Conservation (phyloP, 2,797 vertebrate species). For the Halcyon leucocephala region DNA sequence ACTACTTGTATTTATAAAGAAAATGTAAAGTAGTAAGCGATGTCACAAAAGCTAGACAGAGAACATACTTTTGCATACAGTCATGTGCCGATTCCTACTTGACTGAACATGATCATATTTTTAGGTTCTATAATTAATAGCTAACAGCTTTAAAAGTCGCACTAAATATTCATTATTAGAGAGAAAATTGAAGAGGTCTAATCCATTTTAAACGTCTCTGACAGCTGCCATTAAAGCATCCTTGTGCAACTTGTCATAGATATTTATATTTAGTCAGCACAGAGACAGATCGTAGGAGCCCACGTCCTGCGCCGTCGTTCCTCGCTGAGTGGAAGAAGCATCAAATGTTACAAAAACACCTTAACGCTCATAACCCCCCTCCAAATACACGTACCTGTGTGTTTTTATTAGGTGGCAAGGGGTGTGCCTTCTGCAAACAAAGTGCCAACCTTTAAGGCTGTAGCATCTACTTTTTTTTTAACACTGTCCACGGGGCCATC, state of each 20-base stretch:
- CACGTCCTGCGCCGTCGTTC: not conserved
- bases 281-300: slow-evolving; percentile 19
- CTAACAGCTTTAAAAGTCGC: slow-evolving; percentile 42
- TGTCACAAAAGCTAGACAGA: not conserved
- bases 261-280: slow-evolving; percentile 60
- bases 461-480: accelerated
- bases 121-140: slow-evolving; percentile 64
- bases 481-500: not conserved
- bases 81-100: not conserved
- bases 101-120: not conserved
- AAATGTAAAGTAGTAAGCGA: not conserved
- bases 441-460: not conserved
- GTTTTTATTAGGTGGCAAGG: accelerated
- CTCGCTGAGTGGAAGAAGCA: not conserved
- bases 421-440: not conserved
- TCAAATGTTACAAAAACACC: not conserved
- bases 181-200: slow-evolving; percentile 23
- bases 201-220: slow-evolving; percentile 58
- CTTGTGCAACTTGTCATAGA: slow-evolving; percentile 48
- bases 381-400: not conserved
- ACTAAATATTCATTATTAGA: slow-evolving; percentile 42
- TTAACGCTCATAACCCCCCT: not conserved
- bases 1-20: not conserved
- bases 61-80: not conserved
- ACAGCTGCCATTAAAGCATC: slow-evolving; percentile 67